Percentiles rank a stretch among this genome's conserved stretches.
These are phyloP conservation scores for Acanthochromis polyacanthus DNA, from an alignment of 2,113 vertebrate species.

Conservation along the genomic window DNA sequence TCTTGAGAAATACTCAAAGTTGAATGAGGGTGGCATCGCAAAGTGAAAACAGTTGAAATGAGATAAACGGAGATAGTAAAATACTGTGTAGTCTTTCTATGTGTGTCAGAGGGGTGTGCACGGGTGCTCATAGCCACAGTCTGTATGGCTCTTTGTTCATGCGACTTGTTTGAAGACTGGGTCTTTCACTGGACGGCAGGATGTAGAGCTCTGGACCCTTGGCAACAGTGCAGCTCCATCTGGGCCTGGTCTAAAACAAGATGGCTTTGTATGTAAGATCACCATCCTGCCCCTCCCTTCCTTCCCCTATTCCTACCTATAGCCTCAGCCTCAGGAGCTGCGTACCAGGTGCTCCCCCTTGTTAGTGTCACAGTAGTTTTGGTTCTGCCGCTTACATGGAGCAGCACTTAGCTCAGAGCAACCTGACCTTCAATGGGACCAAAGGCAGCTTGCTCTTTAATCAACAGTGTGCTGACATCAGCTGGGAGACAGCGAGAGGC, in stretches of 20 bases:
- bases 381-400: constrained; percentile 30
- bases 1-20: constrained; percentile 40
- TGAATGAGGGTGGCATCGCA: constrained; percentile 39
- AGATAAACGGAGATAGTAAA: constrained; percentile 47
- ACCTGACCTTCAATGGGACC: constrained; percentile 60
- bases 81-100: constrained; percentile 33
- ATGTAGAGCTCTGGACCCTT: constrained; percentile 79
- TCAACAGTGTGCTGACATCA: constrained; percentile 52
- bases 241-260: constrained; percentile 80
- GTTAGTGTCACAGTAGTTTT: constrained; percentile 49
- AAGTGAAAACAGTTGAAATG: constrained; percentile 15
- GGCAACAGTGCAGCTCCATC: constrained; percentile 81
- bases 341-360: constrained; percentile 67
- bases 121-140: constrained; percentile 28
- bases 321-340: constrained; percentile 31
- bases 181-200: constrained; percentile 75
- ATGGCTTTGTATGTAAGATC: constrained; percentile 82
- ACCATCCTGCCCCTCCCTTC: constrained; percentile 72
- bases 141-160: constrained; percentile 82
- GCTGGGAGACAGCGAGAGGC: constrained; percentile 43
- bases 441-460: constrained; percentile 49
- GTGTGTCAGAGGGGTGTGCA: constrained; percentile 18
- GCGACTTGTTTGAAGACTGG: constrained; percentile 71
- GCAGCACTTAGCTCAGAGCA: constrained; percentile 50
- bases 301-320: constrained; percentile 65